These are phyloP conservation scores for Clytia hemisphaerica DNA, from an alignment of 30 jellyfish, hydroid and myxozoan genomes.

Conservation along the genomic window DNA sequence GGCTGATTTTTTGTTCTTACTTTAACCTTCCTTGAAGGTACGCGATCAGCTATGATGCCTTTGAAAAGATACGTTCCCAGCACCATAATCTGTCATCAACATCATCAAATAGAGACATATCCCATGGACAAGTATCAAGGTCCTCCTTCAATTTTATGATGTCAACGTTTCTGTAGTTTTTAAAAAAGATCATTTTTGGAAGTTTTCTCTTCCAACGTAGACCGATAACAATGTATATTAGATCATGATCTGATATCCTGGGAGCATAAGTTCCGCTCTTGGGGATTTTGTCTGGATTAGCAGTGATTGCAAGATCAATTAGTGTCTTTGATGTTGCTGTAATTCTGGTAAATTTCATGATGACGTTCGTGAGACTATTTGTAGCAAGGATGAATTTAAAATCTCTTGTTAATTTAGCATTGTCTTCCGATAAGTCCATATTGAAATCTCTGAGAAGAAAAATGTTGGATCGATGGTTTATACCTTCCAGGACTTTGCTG, in stretches of 20 bases:
- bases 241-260: too few species aligned
- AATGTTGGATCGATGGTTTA: not conserved
- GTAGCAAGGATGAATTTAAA: too few species aligned
- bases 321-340: not conserved
- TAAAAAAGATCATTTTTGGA: not conserved
- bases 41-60: too few species aligned
- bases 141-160: not conserved
- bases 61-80: too few species aligned
- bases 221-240: too few species aligned
- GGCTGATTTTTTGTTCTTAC: too few species aligned
- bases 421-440: not conserved
- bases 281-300: not conserved
- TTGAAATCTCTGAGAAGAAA: not conserved
- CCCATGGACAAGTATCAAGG: not conserved
- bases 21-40: too few species aligned
- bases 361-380: not conserved
- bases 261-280: not conserved
- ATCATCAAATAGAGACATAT: too few species aligned
- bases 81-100: too few species aligned
- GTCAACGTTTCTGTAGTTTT: not conserved
- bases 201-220: not conserved
- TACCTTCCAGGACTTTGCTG: not conserved
- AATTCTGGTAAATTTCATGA: not conserved
- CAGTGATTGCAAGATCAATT: not conserved
- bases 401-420: not conserved